These are phyloP conservation scores for Podilymbus podiceps DNA, from an alignment of 2,113 vertebrate species.

Conservation along the genomic window DNA sequence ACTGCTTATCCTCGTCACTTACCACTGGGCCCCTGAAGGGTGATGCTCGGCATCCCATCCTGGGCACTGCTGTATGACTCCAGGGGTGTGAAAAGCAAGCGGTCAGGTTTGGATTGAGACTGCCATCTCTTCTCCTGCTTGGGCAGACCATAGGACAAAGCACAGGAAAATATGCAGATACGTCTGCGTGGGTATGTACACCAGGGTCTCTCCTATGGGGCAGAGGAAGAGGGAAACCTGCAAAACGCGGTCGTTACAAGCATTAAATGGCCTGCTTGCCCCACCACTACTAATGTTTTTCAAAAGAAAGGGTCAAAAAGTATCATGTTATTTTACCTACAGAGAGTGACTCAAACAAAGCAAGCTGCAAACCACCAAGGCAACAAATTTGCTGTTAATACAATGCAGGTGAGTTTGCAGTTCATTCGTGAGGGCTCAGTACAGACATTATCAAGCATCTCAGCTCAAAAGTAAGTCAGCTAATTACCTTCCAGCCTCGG, in stretches of 20 bases:
- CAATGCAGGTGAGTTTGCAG: neutral
- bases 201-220: neutral
- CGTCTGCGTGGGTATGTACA: rapidly evolving
- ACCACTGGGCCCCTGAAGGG: neutral
- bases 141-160: neutral
- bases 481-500: neutral
- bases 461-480: neutral
- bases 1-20: neutral
- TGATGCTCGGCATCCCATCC: neutral
- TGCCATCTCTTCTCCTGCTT: neutral
- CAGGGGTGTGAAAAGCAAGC: neutral
- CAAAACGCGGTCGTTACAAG: neutral
- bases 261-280: neutral
- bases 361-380: neutral
- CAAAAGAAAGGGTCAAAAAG: neutral
- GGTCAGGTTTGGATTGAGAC: rapidly evolving
- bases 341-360: neutral
- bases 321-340: neutral
- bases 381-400: neutral
- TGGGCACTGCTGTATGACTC: too few species aligned
- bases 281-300: neutral
- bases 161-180: neutral
- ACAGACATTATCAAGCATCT: neutral
- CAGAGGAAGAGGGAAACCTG: neutral
- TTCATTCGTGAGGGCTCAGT: neutral